Conservation (phyloP, 2,113 vertebrate species). For the Trogon melanurus region DNA sequence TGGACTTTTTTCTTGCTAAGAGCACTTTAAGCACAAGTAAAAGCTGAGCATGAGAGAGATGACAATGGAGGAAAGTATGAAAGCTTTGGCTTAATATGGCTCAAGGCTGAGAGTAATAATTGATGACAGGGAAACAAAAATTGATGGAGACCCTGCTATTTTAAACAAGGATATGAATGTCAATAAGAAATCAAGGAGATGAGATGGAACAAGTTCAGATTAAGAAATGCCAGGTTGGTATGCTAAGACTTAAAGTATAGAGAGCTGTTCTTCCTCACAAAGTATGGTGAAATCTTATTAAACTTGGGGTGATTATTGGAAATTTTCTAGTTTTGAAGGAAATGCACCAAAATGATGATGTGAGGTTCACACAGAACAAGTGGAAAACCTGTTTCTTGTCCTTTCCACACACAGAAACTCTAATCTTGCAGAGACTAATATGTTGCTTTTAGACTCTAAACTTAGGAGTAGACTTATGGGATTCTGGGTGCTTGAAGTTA, state of each 20-base stretch:
- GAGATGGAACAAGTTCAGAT: slow-evolving; percentile 28
- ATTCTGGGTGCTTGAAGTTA: not conserved
- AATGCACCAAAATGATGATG: not conserved
- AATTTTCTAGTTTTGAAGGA: not conserved
- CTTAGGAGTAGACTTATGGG: not conserved
- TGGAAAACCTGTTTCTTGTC: not conserved
- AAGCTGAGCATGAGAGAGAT: not conserved
- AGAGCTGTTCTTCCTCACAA: not conserved
- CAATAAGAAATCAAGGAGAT: slow-evolving; percentile 34
- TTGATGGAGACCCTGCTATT: slow-evolving; percentile 40
- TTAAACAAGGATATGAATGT: slow-evolving; percentile 44
- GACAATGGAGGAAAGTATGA: slow-evolving; percentile 49
- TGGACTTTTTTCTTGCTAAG: not conserved
- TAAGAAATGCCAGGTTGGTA: not conserved
- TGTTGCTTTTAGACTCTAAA: not conserved
- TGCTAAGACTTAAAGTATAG: not conserved
- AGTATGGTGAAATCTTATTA: not conserved
- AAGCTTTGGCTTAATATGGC: slow-evolving; percentile 36
- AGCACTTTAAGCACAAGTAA: not conserved
- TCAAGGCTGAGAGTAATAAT: slow-evolving; percentile 36
- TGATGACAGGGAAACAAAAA: slow-evolving; percentile 54
- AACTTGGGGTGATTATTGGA: not conserved
- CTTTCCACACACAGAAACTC: not conserved
- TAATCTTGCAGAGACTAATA: not conserved
- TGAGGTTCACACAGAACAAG: not conserved